A percentile compares a stretch with the other conserved stretches of the same genome.
Evolutionary conservation across 2,113 vertebrate species (phyloP).

Genomic region (Tragelaphus scriptus): DNA sequence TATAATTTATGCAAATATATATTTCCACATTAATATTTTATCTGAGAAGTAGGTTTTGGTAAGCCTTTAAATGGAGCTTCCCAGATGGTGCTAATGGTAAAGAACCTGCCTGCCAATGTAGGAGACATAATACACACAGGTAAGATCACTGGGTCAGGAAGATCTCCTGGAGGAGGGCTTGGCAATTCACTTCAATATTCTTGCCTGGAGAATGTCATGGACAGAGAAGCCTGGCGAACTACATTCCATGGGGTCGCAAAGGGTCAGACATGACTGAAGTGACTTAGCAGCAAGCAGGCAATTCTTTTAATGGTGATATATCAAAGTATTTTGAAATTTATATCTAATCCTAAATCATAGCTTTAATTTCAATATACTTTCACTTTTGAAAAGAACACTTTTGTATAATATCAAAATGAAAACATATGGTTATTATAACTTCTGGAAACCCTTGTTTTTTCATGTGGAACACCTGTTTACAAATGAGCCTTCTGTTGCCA

Average conservation of each 20-base stretch:
- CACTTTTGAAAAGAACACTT: slow-evolving; percentile 17
- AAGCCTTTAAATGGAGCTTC: not conserved
- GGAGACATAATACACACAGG: not conserved
- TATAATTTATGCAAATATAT: not conserved
- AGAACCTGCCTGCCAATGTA: not conserved
- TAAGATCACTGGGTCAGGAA: not conserved
- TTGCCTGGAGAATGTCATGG: not conserved
- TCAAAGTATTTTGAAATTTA: slow-evolving; percentile 11
- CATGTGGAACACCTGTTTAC: slow-evolving; percentile 49
- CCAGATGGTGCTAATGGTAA: not conserved
- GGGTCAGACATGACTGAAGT: not conserved
- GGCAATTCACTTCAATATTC: not conserved
- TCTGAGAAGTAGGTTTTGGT: not conserved
- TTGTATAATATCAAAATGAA: slow-evolving; percentile 49
- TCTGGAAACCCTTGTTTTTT: slow-evolving; percentile 33
- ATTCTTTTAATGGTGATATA: not conserved
- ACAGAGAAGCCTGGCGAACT: not conserved
- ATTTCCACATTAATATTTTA: not conserved
- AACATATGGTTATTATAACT: slow-evolving; percentile 60
- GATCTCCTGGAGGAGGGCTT: not conserved
- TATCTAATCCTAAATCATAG: slow-evolving; percentile 4
- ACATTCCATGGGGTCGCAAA: not conserved
- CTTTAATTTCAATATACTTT: slow-evolving; percentile 61
- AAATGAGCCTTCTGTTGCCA: slow-evolving; percentile 22
- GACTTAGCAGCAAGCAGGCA: not conserved